phyloP scores from a whole-genome alignment of 2,888 invertebrate genomes.

The Scaptomyza tumidula region DNA sequence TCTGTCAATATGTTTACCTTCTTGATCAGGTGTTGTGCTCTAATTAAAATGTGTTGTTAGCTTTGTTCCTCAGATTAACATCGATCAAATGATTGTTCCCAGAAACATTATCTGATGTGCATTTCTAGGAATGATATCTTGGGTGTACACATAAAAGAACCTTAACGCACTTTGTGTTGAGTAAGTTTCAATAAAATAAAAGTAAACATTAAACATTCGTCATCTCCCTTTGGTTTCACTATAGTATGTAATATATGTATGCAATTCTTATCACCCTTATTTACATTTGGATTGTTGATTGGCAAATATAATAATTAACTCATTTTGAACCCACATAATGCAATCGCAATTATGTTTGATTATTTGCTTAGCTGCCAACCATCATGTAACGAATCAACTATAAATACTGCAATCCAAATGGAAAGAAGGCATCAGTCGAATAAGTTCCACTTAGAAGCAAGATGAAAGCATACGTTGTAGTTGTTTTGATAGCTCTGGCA shows the following conservation, averaged over 20 bases:
- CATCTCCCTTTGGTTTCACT: not conserved
- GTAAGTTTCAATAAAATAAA: not conserved
- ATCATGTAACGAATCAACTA: constrained; percentile 10
- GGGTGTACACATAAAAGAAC: too few species aligned
- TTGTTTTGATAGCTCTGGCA: constrained; percentile 40
- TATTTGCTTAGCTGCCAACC: constrained; percentile 23
- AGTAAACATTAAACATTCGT: not conserved
- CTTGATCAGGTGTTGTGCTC: not conserved
- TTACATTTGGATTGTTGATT: constrained; percentile 5
- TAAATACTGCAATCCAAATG: constrained; percentile 30
- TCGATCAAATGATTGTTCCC: not conserved
- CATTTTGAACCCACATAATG: constrained; percentile 9
- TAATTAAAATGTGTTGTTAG: not conserved
- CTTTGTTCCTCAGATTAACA: not conserved
- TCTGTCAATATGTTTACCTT: not conserved
- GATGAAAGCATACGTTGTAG: constrained; percentile 38
- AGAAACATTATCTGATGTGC: not conserved
- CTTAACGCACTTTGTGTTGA: not conserved
- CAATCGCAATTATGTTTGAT: not conserved
- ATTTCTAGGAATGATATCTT: not conserved
- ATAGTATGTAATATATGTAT: too few species aligned
- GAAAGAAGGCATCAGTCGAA: constrained; percentile 16
- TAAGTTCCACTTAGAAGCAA: not conserved
- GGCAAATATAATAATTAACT: constrained; percentile 21
- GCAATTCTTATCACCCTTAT: constrained; percentile 37